Base-by-base conservation (phyloP, 2,113 vertebrate species). In the Larimichthys polyactis region DNA sequence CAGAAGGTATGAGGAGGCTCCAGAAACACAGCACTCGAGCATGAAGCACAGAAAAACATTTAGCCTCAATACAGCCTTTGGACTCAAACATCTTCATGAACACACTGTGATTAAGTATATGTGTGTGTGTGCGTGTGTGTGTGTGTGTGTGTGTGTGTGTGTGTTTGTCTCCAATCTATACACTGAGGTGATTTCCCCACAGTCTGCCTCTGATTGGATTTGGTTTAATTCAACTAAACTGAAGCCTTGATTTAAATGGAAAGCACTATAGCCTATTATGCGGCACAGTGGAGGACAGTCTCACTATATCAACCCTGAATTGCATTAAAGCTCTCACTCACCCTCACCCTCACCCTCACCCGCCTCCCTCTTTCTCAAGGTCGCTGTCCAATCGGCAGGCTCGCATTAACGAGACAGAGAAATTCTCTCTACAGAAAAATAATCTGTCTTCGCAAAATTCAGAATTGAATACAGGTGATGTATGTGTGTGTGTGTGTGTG, bases 201-300 rank as follows among this genome's bases (percentile, higher is more conserved):
- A 89, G 90, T 84, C 84, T 59, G 5, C 52, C 51, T 68, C 70
- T 87, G 82, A 92, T 90, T 90, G 82, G 88, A 91, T 91, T 90
- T 89, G 74, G 73, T 90, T 85, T 89, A 87, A 92, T 88, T 90
- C 87, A 90, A 90, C 90, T 85, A 81, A 87, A 88, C 78, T 44
- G 63, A 84, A 68, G 84, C 86, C 86, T 86, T 87, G 84, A 91
- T 84, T 92, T 92, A 89, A 93, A 91, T 91, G 79, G 87, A 90
- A 87, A 86, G 84, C 85, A 90, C 86, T 90, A 74, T 46, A 86
- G 79, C 60, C 80, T 66, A 81, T 90, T 89, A 87, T 48, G 48
- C 55, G 22, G 65, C 89, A 85, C 76, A 80, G 85, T n/a, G 76
- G 85, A 89, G 82, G 88, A 91, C 87, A 82, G 83, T 84, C 82